These are phyloP conservation scores for Cheilinus undulatus DNA, from an alignment of 2,113 vertebrate species.

Conservation along the genomic window DNA sequence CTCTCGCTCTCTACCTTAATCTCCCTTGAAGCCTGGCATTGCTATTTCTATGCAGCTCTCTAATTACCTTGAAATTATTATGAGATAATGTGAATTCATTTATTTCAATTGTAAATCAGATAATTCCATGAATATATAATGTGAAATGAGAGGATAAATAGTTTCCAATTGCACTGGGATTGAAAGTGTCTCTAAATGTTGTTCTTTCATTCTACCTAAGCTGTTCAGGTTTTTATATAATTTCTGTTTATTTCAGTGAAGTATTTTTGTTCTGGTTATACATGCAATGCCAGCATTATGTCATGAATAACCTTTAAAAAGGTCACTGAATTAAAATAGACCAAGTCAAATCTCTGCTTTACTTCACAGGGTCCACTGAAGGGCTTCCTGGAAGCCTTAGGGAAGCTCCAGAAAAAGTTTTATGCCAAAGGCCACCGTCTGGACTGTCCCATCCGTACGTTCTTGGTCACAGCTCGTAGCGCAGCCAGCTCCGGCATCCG, in stretches of 20 bases:
- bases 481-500: constrained; percentile 96
- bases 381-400: constrained; percentile 92
- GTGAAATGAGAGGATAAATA: constrained; percentile 16
- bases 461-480: constrained; percentile 94
- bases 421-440: constrained; percentile 94
- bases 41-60: background rate
- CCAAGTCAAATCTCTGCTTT: background rate
- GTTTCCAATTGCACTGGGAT: background rate
- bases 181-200: background rate
- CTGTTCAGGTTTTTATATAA: background rate
- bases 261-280: background rate
- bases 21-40: background rate
- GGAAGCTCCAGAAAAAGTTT: constrained; percentile 98
- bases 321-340: background rate
- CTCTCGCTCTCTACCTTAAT: background rate
- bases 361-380: constrained; percentile 92
- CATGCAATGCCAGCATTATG: too few species aligned
- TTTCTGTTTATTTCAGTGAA: constrained; percentile 10
- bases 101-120: constrained; percentile 2
- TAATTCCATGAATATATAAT: constrained; percentile 22
- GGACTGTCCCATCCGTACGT: constrained; percentile 96
- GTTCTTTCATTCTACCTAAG: background rate
- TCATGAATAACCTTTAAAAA: too few species aligned
- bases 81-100: background rate
- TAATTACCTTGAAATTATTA: constrained; percentile 14